Conservation (phyloP, 2,113 vertebrate species). For the Dolichallabes microphthalmus region DNA sequence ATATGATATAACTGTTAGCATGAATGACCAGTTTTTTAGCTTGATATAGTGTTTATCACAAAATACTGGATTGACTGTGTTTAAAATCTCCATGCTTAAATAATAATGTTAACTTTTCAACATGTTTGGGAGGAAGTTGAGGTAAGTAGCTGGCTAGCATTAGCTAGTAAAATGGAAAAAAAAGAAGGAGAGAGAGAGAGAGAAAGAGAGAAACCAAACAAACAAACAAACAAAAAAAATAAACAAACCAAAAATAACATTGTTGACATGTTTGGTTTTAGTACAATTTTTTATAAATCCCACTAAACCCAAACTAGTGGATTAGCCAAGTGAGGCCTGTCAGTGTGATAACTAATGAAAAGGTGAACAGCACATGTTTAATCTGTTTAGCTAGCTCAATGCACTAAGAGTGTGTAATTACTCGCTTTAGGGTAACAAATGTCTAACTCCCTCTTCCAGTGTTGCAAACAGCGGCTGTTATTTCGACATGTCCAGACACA, state of each 20-base stretch:
- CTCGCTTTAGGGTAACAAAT: constrained; percentile 30
- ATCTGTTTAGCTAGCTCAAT: constrained; percentile 21
- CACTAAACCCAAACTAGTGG: neutral
- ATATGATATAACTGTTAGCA: neutral
- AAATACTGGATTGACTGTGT: neutral
- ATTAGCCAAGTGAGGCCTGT: neutral
- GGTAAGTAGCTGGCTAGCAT: too few species aligned
- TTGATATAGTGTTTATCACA: neutral
- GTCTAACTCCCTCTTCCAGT: neutral
- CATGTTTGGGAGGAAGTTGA: too few species aligned
- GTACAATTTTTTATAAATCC: neutral
- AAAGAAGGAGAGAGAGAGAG: too few species aligned
- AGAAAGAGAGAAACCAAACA: too few species aligned
- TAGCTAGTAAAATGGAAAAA: too few species aligned
- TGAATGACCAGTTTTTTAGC: neutral
- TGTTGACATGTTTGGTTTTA: neutral
- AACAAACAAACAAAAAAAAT: too few species aligned
- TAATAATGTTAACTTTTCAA: neutral
- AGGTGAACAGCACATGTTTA: neutral
- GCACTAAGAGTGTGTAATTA: constrained; percentile 34
- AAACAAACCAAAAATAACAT: neutral
- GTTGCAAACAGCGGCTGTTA: neutral
- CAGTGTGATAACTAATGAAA: neutral
- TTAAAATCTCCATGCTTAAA: neutral
- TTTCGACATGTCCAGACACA: neutral